Evolutionary conservation across 2,888 invertebrate genomes (phyloP).

Genomic region (Galerucella calmariensis): DNA sequence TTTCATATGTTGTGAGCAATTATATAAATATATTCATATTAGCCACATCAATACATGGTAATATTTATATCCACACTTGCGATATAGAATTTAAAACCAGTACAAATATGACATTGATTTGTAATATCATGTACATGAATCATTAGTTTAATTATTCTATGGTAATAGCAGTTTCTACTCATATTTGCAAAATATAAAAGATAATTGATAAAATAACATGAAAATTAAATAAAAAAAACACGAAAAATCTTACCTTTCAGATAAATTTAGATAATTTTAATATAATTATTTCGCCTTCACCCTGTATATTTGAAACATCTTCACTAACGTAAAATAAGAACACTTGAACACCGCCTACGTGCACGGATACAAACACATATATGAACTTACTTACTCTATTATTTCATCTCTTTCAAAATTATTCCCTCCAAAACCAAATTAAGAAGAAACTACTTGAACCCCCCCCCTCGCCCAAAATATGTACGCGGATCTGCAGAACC

Average conservation of each 20-base stretch:
- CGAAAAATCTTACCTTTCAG: neutral
- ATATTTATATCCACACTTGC: neutral
- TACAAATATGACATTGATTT: conserved; percentile 27
- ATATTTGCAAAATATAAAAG: neutral
- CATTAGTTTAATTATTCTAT: conserved; percentile 17
- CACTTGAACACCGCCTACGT: neutral
- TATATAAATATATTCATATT: conserved; percentile 7
- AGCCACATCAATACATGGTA: conserved; percentile 15
- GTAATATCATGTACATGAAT: conserved; percentile 24
- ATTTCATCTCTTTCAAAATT: neutral
- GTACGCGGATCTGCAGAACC: neutral
- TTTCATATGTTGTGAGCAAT: neutral
- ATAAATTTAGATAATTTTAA: neutral
- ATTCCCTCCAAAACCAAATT: conserved; percentile 1
- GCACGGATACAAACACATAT: neutral
- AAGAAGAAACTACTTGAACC: neutral
- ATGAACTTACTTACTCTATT: neutral
- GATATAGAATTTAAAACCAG: conserved; percentile 27
- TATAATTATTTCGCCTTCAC: neutral
- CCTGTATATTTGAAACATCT: neutral
- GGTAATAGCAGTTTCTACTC: conserved; percentile 3
- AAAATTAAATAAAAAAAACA: neutral
- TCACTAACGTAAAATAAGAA: neutral
- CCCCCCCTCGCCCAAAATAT: neutral
- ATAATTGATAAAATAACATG: neutral